Base-by-base conservation (phyloP, 2,888 invertebrate genomes). In the Drosophila eohydei region DNA sequence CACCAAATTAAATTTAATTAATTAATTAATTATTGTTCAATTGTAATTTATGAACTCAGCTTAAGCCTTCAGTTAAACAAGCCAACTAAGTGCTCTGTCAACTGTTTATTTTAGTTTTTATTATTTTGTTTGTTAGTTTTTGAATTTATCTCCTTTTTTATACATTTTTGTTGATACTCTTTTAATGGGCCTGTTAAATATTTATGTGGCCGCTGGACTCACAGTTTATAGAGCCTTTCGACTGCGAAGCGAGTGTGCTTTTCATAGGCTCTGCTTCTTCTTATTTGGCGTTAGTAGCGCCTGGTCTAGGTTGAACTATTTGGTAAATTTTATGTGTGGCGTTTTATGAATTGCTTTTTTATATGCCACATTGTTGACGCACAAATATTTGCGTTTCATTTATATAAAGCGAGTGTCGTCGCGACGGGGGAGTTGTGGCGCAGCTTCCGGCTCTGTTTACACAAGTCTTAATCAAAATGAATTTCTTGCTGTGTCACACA, bases 311-410 rank as follows among this genome's bases (percentile, higher is more conserved):
- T 55, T 40, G 44, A 62, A 54, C 56, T 59, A 41, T 48, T 48
- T 63, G 48, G 59, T 41, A 32, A 58, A 51, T 76, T 76, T 59
- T 67, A 56, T 56, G 21, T 77, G 74, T 16, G 54, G 50, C 16
- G 52, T 52, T 64, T 70, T 73, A 69, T 75, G 80, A 71, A 80
- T 74, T 73, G 63, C 59, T 58, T 59, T 80, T 80, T 76, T 70
- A 78, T 83, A 48, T 46, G 72, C 57, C 58, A 55, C 58, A 68
- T 75, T 84, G 88, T 80, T 79, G 76, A 74, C 80, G 65, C 80
- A 74, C 85, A 74, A 79, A 88, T 85, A 85, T 85, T 82, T 88
- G 72, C 64, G 54, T 73, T 85, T 85, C 81, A 84, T 80, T 78
- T 78, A 80, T 78, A 80, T 76, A 78, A 71, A 67, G 40, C 44